Conservation (phyloP, 2,888 invertebrate species). For the Eremobia ochroleuca region DNA sequence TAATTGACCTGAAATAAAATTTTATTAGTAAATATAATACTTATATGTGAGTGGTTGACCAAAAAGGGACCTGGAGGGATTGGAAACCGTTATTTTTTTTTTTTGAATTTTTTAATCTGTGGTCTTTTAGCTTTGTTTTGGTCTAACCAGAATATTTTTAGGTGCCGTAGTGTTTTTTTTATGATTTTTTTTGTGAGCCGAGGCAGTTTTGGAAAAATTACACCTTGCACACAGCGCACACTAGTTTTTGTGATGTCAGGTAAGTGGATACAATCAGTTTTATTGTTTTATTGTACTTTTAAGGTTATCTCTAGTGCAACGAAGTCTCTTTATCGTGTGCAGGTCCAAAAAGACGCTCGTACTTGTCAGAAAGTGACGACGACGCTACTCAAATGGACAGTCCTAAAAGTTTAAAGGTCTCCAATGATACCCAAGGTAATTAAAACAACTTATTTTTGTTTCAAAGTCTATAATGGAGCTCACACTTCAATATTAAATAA, state of each 20-base stretch:
- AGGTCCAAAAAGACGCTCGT: constrained; percentile 17
- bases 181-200: too few species aligned
- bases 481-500: constrained; percentile 33
- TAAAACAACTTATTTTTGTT: constrained; percentile 33
- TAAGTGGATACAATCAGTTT: constrained; percentile 31
- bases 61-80: too few species aligned
- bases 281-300: constrained; percentile 28
- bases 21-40: too few species aligned
- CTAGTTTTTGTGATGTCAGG: not conserved
- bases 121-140: too few species aligned
- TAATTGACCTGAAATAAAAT: too few species aligned
- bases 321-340: constrained; percentile 24
- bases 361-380: constrained; percentile 22
- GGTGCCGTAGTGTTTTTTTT: too few species aligned
- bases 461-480: constrained; percentile 32
- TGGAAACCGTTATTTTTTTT: too few species aligned
- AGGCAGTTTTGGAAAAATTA: too few species aligned
- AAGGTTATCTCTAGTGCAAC: constrained; percentile 30
- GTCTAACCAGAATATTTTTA: too few species aligned
- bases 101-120: too few species aligned
- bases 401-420: constrained; percentile 35
- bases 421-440: constrained; percentile 32
- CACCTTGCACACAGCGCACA: too few species aligned
- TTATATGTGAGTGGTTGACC: too few species aligned
- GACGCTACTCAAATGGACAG: constrained; percentile 33